Evolutionary conservation across 2,113 vertebrate species (phyloP), one percentile per base, ranked within the genome.

Genomic region (Orycteropus afer): DNA sequence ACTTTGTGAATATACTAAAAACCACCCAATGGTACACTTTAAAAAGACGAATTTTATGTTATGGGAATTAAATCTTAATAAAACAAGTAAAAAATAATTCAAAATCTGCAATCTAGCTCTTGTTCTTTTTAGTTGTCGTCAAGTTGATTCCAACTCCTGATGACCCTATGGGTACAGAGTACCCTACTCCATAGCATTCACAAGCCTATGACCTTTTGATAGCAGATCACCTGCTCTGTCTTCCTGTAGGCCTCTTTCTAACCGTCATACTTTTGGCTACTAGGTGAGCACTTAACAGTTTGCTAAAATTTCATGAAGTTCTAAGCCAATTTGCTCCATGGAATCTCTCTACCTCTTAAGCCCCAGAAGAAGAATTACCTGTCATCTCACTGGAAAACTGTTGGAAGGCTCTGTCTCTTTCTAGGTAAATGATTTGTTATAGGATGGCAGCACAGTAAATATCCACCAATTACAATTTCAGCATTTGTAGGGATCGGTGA

Each of bases 401-500:
- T 3, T 12, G 88, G 89, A 63, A 82, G 77, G 61, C 10, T 25
- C 10, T 3, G 15, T 34, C 49, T 90, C 82, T 91, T 83, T 83
- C 71, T 69, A 79, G 77, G 49, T 49, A 91, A 79, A 86, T 81
- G 42, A 76, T 90, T 89, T 95, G 83, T 87, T 84, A 15, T 40
- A 18, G 34, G 45, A 65, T 57, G 42, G 89, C n/a, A 79, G 37
- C 22, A 27, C 17, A 63, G 57, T 81, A 86, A 91, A 76, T 42
- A 37, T 90, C 79, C 88, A 11, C 32, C 73, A 94, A 67, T 32
- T 0, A 27, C 87, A 51, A 15, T 69, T 88, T 93, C 37, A 91
- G 90, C 51, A 1, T 88, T 94, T 42, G 81, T 86, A 57, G 57
- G 3, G n/a, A 55, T 73, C 59, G 2, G 80, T 71, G 92, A 57